phyloP scores from a whole-genome alignment of 2,888 invertebrate species.

The Dryobotodes eremita region DNA sequence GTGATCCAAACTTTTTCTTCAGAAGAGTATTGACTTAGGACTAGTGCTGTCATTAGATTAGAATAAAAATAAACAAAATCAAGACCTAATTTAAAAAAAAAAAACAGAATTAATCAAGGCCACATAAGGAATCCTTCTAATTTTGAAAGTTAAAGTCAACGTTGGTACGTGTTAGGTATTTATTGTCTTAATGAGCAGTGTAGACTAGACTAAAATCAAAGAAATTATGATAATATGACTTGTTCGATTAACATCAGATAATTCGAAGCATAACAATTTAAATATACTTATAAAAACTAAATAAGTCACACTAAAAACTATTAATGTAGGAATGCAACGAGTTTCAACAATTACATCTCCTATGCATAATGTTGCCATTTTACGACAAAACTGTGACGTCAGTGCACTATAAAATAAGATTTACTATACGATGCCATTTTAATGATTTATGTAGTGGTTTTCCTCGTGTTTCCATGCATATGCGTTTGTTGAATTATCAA shows the following conservation, averaged over 20 bases:
- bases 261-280: not conserved
- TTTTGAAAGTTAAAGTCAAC: not conserved
- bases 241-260: not conserved
- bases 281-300: slow-evolving; percentile 2
- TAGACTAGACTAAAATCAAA: not conserved
- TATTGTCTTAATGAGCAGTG: not conserved
- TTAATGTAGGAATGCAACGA: slow-evolving; percentile 25
- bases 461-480: slow-evolving; percentile 63
- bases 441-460: slow-evolving; percentile 76
- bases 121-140: not conserved
- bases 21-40: not conserved
- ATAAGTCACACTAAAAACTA: slow-evolving; percentile 22
- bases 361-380: slow-evolving; percentile 57
- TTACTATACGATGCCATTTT: slow-evolving; percentile 67
- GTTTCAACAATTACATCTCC: slow-evolving; percentile 42
- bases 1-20: not conserved
- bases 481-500: slow-evolving; percentile 30
- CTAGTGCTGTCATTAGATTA: not conserved
- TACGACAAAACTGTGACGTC: slow-evolving; percentile 68
- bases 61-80: not conserved
- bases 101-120: not conserved
- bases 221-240: not conserved
- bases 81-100: not conserved
- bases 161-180: not conserved
- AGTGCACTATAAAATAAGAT: slow-evolving; percentile 71